Base-by-base conservation (phyloP, 2,113 vertebrate genomes). In the Xiphias gladius region DNA sequence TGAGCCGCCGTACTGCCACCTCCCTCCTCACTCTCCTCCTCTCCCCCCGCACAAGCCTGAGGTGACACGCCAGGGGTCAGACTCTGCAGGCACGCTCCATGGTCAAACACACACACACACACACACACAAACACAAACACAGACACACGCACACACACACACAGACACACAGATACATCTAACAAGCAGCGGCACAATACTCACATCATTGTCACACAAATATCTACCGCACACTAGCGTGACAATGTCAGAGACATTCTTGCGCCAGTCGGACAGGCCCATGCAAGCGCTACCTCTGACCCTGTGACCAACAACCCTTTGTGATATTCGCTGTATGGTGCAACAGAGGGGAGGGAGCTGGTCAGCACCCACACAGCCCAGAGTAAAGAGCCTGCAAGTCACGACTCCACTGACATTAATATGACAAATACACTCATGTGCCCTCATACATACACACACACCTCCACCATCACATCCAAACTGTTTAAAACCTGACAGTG, bases 21-120 rank as follows among this genome's bases (percentile, higher is more conserved):
- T 94, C 95, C 96, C 91, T 94, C 94, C 92, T 94, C 94, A 93
- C 90, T 92, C 92, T 96, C 96, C 96, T 97, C 96, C 97, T 97
- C 96, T 91, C 92, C 92, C 90, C 93, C 94, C 86, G 91, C 91
- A 90, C 86, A 91, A 84, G 93, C 94, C 94, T 94, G 94, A 91
- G 94, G 93, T 87, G 90, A 94, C 92, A 94, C 84, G 92, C 93
- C 88, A 94, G 91, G 88, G 87, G 89, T 93, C 88, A 94, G 91
- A 94, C 88, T 92, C 88, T 86, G 85, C 90, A 92, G 89, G 87
- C 87, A 92, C 79, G 68, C 87, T 80, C 89, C 88, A 87, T 52
- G 76, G 75, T 82, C 83, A 86, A 32, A 35, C 32, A 35, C 32
- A 35, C 32, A 35, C 32, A 35, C 32, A 35, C 32, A 35, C 32